Evolutionary conservation across 2,797 vertebrate genomes (phyloP).

Genomic region (Melopsittacus undulatus): DNA sequence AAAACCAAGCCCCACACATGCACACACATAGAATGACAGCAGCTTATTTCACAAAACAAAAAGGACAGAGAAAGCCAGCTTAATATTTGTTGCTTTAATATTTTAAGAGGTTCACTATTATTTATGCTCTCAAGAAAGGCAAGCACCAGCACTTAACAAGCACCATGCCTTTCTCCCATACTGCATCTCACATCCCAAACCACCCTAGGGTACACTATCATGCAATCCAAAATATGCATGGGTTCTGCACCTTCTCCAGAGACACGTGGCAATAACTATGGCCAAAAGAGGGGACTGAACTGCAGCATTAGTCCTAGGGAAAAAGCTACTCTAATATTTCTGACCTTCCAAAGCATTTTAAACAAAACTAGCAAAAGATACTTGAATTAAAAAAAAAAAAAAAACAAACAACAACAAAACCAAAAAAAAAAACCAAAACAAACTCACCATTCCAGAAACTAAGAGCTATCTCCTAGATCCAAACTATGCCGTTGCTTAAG

Average conservation of each 20-base stretch:
- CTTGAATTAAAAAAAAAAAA: background rate
- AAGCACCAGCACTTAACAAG: background rate
- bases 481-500: background rate
- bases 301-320: background rate
- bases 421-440: no score
- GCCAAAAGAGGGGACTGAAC: background rate
- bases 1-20: background rate
- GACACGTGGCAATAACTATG: background rate
- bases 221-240: background rate
- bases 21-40: background rate
- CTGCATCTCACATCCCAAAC: background rate
- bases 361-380: background rate
- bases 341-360: background rate
- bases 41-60: background rate
- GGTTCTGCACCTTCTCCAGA: background rate
- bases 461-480: conserved; percentile 45
- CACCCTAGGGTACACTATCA: background rate
- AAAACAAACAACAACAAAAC: background rate
- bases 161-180: background rate
- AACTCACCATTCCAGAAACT: conserved; percentile 70
- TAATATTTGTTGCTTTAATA: background rate
- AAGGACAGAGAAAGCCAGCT: background rate
- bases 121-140: background rate
- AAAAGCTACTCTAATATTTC: background rate
- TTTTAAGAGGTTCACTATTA: background rate